phyloP scores from a whole-genome alignment of 2,113 vertebrate species.

The Nycticryphes semicollaris region DNA sequence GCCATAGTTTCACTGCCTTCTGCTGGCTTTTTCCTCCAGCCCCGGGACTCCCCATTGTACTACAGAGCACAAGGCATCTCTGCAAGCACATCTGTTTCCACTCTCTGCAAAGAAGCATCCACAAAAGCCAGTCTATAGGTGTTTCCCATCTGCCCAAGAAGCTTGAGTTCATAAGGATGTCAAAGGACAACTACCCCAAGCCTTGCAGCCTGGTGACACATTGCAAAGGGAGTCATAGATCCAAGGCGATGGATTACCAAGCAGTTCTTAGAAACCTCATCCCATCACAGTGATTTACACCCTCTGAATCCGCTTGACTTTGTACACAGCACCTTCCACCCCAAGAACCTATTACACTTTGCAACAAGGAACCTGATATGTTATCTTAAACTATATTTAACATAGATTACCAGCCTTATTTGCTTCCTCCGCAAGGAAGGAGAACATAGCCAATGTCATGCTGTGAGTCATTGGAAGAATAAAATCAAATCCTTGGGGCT shows the following conservation, averaged over 20 bases:
- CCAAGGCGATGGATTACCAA: accelerated
- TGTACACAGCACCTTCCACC: neutral
- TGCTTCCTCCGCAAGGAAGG: constrained; percentile 16
- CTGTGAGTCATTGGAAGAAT: neutral
- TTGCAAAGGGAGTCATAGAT: neutral
- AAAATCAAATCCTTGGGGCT: neutral
- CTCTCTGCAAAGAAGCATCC: neutral
- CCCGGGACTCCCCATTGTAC: accelerated
- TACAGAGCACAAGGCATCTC: accelerated
- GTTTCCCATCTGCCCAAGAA: neutral
- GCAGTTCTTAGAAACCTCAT: neutral
- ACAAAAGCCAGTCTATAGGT: neutral
- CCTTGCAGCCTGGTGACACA: accelerated
- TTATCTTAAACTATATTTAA: neutral
- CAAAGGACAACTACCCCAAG: neutral
- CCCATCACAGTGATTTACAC: neutral
- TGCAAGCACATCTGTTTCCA: neutral
- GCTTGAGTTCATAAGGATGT: accelerated
- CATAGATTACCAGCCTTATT: neutral
- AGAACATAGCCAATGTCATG: neutral
- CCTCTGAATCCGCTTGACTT: neutral
- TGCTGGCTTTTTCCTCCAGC: neutral
- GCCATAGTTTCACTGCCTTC: neutral
- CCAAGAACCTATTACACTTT: neutral
- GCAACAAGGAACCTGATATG: neutral